Conservation (phyloP, 1,140 invertebrate species). For the Drosophila orena region DNA sequence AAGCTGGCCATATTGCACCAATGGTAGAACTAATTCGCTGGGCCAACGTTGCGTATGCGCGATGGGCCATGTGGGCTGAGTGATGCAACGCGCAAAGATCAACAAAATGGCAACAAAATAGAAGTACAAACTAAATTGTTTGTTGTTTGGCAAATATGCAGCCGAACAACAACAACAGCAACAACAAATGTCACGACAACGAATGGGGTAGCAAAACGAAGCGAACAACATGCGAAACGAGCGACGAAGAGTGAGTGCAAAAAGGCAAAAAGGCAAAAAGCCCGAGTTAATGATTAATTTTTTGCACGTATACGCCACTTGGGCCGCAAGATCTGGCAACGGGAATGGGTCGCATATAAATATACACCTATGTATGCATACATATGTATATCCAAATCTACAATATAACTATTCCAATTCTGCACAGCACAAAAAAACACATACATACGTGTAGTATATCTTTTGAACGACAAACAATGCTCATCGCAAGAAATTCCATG, state of each 20-base stretch:
- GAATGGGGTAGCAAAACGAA: conserved; percentile 30
- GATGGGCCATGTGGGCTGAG: conserved; percentile 19
- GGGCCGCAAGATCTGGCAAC: conserved; percentile 35
- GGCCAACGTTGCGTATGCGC: conserved; percentile 45
- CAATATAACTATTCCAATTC: too few relatives aligned
- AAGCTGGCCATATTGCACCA: conserved; percentile 30
- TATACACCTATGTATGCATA: too few relatives aligned
- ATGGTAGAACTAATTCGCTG: conserved; percentile 43
- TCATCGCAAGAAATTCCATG: neutral
- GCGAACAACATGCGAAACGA: conserved; percentile 26
- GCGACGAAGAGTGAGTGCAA: conserved; percentile 16
- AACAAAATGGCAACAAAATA: conserved; percentile 21
- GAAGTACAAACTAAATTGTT: conserved; percentile 33
- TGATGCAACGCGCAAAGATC: conserved; percentile 35
- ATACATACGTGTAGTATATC: too few relatives aligned
- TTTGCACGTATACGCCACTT: conserved; percentile 65
- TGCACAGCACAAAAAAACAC: neutral
- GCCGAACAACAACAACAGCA: conserved; percentile 16
- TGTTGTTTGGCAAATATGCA: conserved; percentile 37
- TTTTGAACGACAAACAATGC: neutral
- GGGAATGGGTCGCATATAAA: conserved; percentile 22
- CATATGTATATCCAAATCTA: conserved; percentile 8
- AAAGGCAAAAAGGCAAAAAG: conserved; percentile 11
- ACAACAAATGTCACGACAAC: conserved; percentile 68
- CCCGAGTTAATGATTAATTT: conserved; percentile 72